Conservation (phyloP, 1,140 invertebrate genomes). For the Heliconius himera region DNA sequence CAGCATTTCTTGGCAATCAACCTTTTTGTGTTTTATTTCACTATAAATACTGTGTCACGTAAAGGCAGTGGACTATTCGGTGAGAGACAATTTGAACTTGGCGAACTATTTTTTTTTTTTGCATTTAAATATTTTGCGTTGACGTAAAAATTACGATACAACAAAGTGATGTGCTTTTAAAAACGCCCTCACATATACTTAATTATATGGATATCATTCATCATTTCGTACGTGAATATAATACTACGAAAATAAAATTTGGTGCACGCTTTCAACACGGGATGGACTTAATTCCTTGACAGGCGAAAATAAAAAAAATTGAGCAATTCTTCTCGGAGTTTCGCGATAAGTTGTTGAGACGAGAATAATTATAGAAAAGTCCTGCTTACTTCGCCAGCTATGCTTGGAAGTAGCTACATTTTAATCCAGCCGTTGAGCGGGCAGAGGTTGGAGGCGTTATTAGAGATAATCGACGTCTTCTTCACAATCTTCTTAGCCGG, state of each 20-base stretch:
- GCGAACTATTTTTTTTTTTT: neutral
- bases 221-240: constrained; percentile 35
- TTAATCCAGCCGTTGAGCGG: constrained; percentile 26
- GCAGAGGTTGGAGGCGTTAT: constrained; percentile 28
- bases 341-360: neutral
- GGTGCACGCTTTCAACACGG: neutral
- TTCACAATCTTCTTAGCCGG: constrained; percentile 43
- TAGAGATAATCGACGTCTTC: constrained; percentile 46
- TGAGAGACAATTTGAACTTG: neutral
- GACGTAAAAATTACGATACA: neutral
- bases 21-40: neutral
- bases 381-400: constrained; percentile 24
- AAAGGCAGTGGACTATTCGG: neutral
- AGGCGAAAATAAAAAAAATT: neutral
- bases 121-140: neutral
- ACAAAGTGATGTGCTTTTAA: neutral
- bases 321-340: neutral
- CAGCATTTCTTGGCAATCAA: neutral
- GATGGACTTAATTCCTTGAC: constrained; percentile 18
- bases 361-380: neutral
- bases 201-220: constrained; percentile 23
- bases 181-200: neutral
- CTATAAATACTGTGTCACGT: neutral
- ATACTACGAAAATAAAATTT: constrained; percentile 30
- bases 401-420: constrained; percentile 40